These are phyloP conservation scores for Amphilophus citrinellus DNA, from an alignment of 2,113 vertebrate genomes.

Conservation along the genomic window DNA sequence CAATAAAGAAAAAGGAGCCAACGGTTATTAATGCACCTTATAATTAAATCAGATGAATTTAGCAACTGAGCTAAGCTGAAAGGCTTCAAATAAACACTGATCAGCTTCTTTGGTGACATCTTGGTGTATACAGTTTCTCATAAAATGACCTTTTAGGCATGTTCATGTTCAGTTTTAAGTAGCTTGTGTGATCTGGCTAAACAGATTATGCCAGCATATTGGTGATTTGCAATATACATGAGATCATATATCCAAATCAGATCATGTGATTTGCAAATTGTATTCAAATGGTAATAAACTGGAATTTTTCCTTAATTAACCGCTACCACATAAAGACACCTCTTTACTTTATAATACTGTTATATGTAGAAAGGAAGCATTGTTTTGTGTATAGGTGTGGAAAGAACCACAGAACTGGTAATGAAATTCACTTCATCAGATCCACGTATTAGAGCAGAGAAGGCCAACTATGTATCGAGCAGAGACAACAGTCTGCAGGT, in stretches of 20 bases:
- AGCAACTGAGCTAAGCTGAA: too few species aligned
- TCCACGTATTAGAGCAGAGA: not conserved
- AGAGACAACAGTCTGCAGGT: conserved; percentile 2
- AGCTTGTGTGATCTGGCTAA: not conserved
- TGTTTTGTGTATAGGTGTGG: not conserved
- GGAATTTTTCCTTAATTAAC: not conserved
- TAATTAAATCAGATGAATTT: too few species aligned
- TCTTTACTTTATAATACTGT: not conserved
- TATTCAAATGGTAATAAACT: not conserved
- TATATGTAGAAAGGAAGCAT: not conserved
- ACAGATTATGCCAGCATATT: not conserved
- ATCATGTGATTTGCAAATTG: not conserved
- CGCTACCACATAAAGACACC: not conserved
- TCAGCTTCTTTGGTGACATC: not conserved
- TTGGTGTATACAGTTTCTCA: not conserved
- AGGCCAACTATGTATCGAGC: not conserved
- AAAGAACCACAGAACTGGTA: not conserved
- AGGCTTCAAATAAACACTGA: not conserved
- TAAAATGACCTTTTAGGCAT: not conserved
- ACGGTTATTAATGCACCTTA: too few species aligned
- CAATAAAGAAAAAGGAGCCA: too few species aligned
- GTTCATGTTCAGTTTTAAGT: not conserved
- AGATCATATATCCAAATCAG: not conserved
- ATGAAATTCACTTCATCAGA: not conserved
- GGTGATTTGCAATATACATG: not conserved